A percentile compares a stretch with the other conserved stretches of the same genome.
Conservation (phyloP, 1,140 invertebrate genomes). For the Aphelenchoides fujianensis region DNA sequence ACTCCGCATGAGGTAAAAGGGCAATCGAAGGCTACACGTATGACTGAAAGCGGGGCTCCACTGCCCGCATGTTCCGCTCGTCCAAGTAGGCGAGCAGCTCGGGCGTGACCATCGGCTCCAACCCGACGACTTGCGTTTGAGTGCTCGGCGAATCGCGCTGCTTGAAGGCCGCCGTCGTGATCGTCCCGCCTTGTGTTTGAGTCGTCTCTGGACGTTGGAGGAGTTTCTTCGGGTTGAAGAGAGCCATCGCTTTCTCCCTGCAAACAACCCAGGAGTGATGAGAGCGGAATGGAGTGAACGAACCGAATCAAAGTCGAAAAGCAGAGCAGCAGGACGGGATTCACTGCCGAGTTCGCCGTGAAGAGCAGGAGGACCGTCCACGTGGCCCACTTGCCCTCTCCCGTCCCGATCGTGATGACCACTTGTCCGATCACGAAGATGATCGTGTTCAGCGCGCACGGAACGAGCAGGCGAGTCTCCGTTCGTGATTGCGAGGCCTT, state of each 20-base stretch:
- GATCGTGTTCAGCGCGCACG: conserved; percentile 54
- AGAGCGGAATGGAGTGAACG: no score
- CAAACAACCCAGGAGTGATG: no score
- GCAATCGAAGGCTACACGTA: no score
- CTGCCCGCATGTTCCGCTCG: no score
- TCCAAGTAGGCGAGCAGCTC: no score
- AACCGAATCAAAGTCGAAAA: conserved; percentile 51
- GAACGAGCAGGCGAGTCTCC: conserved; percentile 43
- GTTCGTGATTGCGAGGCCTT: neutral
- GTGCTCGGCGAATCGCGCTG: neutral
- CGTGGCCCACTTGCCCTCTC: conserved; percentile 58
- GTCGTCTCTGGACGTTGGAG: no score
- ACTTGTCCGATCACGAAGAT: conserved; percentile 56
- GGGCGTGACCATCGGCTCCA: no score
- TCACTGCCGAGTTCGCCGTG: conserved; percentile 51
- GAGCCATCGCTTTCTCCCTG: conserved; percentile 7
- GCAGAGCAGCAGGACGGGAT: conserved; percentile 48
- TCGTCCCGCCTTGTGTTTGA: neutral
- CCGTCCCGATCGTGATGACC: conserved; percentile 47
- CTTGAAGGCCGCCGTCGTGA: neutral
- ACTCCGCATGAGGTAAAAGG: no score
- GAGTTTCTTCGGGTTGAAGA: neutral
- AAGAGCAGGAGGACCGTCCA: conserved; percentile 53
- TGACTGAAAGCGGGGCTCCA: no score
- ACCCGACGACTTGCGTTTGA: no score